phyloP scores from a whole-genome alignment of 2,888 invertebrate species.

The Trissolcus japonicus region DNA sequence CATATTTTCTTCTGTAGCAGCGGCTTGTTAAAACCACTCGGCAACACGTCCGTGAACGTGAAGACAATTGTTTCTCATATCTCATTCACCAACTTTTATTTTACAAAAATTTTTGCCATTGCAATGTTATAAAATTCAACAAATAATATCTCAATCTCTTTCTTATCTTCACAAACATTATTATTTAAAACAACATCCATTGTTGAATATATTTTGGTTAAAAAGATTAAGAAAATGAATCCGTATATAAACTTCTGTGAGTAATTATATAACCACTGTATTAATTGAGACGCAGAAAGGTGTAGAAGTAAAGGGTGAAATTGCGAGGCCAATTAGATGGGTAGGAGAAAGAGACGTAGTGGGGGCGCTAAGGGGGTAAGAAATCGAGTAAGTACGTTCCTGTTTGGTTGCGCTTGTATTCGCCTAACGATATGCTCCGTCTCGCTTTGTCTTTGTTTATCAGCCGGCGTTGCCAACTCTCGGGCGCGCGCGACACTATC shows the following conservation, averaged over 20 bases:
- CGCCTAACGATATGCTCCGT: slow-evolving; percentile 52
- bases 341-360: neutral
- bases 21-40: slow-evolving; percentile 8
- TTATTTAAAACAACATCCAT: neutral
- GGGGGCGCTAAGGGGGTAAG: slow-evolving; percentile 7
- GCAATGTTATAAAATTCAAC: too few species aligned
- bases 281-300: slow-evolving; percentile 2
- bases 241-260: too few species aligned
- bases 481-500: slow-evolving; percentile 31
- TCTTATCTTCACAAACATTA: too few species aligned
- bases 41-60: slow-evolving; percentile 10
- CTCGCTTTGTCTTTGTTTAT: slow-evolving; percentile 37
- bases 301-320: slow-evolving; percentile 2
- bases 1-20: slow-evolving; percentile 16
- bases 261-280: neutral
- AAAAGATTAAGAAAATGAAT: too few species aligned
- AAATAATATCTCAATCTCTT: too few species aligned
- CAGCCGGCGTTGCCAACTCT: slow-evolving; percentile 50
- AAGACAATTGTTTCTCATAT: neutral
- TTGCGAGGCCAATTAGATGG: slow-evolving; percentile 2
- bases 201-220: too few species aligned
- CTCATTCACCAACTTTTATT: neutral
- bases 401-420: slow-evolving; percentile 52
- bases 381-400: slow-evolving; percentile 34
- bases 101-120: neutral